Evolutionary conservation across 2,113 vertebrate species (phyloP).

Genomic region (Grus americana): DNA sequence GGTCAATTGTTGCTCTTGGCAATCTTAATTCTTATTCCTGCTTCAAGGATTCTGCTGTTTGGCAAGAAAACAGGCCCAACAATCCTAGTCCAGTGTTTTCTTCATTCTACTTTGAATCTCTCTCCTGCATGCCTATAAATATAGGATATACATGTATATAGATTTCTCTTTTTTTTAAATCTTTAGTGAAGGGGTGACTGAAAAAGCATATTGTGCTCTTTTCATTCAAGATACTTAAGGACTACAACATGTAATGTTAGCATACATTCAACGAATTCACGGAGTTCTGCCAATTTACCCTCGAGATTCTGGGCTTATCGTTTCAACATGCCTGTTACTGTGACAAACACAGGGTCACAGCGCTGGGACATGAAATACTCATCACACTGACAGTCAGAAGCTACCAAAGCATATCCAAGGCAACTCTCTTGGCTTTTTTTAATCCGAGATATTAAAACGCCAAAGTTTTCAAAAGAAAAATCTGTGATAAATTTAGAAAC

Average conservation of each 20-base stretch:
- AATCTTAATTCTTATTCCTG: neutral
- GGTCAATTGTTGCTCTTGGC: neutral
- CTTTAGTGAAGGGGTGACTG: neutral
- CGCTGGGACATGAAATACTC: neutral
- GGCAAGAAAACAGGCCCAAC: neutral
- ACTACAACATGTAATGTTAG: neutral
- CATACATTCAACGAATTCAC: neutral
- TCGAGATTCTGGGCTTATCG: neutral
- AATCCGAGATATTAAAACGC: neutral
- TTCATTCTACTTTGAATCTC: neutral
- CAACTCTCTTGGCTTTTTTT: neutral
- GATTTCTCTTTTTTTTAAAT: neutral
- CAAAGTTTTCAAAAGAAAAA: neutral
- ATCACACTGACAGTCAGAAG: neutral
- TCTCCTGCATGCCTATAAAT: neutral
- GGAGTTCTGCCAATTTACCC: neutral
- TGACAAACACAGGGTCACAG: neutral
- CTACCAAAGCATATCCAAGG: neutral
- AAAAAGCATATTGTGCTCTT: neutral
- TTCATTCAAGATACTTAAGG: neutral
- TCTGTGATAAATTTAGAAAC: neutral
- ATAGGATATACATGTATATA: neutral
- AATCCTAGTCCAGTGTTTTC: neutral
- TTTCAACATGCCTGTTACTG: neutral
- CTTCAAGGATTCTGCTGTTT: neutral